Base-by-base conservation (phyloP, 2,113 vertebrate genomes). In the Ciconia maguari region DNA sequence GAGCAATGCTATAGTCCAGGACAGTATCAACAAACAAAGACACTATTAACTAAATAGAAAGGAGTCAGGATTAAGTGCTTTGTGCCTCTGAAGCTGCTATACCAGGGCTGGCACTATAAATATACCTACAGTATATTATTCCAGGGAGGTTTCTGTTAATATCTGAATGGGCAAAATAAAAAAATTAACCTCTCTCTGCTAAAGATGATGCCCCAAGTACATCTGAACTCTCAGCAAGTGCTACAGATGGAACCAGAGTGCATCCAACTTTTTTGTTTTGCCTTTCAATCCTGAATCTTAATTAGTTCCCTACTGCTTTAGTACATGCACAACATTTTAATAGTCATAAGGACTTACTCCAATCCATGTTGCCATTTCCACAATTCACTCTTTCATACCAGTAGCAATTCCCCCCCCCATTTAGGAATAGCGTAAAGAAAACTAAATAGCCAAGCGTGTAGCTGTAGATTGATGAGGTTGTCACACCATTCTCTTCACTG, bases 261-360 rank as follows among this genome's bases (percentile, higher is more conserved):
- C 51, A 93, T 97, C 97, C 97, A 98, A 97, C 97, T 98, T 97
- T 96, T 97, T 97, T 95, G 96, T 94, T 96, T 94, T 94, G 85
- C 52, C 55, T 94, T 96, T 94, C 93, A 97, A 96, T 93, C 96
- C 96, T 98, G 98, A 97, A 98, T 98, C 96, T 97, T 98, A 98
- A 98, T 98, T 97, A 98, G 98, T 97, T 97, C 96, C 97, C 97
- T 97, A 97, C 97, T 97, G 98, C 97, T 98, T 98, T 97, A 96
- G 95, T 98, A 96, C 97, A 98, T 97, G 98, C 97, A 97, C 97
- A 97, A 98, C 97, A 98, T 98, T 98, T 97, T 98, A 98, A 98
- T 98, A 94, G 97, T 98, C 96, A 86, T 95, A 97, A 96, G 85
- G 90, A 95, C 81, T 88, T 94, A 52, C 62, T 97, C 93, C 87